Evolutionary conservation across 2,113 vertebrate species (phyloP), one percentile per base, ranked within the genome.

Genomic region (Rhodinocichla rosea): DNA sequence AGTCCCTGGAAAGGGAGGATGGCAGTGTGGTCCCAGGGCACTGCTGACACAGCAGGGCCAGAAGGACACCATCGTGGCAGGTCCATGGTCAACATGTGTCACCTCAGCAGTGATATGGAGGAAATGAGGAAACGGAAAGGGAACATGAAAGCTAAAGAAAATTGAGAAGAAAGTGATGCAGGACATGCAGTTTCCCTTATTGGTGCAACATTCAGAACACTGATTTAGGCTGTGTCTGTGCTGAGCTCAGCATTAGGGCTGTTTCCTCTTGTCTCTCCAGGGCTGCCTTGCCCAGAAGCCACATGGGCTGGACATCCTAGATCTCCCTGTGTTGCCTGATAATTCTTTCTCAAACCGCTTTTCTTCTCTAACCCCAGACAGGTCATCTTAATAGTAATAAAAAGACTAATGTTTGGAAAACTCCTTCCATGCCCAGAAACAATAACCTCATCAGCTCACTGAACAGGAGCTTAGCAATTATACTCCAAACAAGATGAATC

Each of bases 31-130:
- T 30, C 15, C 39, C 39, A 92, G 18, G 33, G 8, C 30, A 39
- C 26, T 65, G 27, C 45, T 14, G 8, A 35, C 1, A 2, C 20
- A 37, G 55, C 15, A 80, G 14, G 19, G 15, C 52, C 20, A 79
- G 28, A 84, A 62, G 14, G 42, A 65, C n/a, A 53, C 8, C 22
- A 18, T 15, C 11, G 7, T 2, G 9, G 20, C 45, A 62, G n/a
- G 18, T 27, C 30, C 42, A 8, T 4, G 12, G 52, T 47, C 35
- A 37, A 7, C 0, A 0, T 4, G 5, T 20, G 11, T 67, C 5
- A 2, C 28, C 27, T n/a, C 70, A 68, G 4, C 21, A 74, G 26
- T 37, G 65, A 55, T 33, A 55, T 10, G 40, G 63, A 90, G 57
- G 32, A 88, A 79, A 67, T 1, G 0, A 32, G n/a, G 22, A 83